These are phyloP conservation scores for Dasyurus viverrinus DNA, from an alignment of 2,113 vertebrate genomes.

Conservation along the genomic window DNA sequence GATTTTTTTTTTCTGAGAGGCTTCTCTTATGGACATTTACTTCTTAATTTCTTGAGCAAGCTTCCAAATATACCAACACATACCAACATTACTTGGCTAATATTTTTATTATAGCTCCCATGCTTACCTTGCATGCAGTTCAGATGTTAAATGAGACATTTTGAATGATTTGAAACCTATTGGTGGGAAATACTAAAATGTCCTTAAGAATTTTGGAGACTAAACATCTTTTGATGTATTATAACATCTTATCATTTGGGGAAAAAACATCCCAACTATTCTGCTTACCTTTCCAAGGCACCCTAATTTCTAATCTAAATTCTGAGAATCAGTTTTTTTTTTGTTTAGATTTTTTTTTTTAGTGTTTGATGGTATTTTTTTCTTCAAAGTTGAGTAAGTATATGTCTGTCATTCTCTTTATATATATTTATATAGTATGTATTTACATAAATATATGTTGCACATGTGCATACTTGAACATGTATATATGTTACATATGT, in stretches of 20 bases:
- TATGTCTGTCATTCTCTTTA: neutral
- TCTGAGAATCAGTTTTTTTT: neutral
- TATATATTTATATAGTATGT: neutral
- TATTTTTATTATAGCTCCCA: constrained; percentile 28
- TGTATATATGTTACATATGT: neutral
- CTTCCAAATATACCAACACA: neutral
- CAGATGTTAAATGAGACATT: neutral
- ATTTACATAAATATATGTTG: neutral
- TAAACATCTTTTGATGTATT: neutral
- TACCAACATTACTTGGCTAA: neutral
- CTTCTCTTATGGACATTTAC: constrained; percentile 37
- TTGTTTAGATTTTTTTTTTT: constrained; percentile 26
- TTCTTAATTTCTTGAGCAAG: neutral
- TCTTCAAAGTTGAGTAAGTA: constrained; percentile 38
- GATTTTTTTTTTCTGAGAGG: neutral
- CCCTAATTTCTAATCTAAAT: neutral
- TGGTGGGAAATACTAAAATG: neutral
- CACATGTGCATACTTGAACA: neutral
- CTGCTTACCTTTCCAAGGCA: neutral
- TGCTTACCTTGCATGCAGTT: neutral
- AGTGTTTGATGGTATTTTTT: constrained; percentile 61
- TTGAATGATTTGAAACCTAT: neutral
- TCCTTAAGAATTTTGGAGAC: neutral
- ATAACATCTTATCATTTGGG: neutral
- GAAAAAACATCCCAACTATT: neutral